Conservation (phyloP, 2,113 vertebrate genomes). For the Calidris pygmaea region DNA sequence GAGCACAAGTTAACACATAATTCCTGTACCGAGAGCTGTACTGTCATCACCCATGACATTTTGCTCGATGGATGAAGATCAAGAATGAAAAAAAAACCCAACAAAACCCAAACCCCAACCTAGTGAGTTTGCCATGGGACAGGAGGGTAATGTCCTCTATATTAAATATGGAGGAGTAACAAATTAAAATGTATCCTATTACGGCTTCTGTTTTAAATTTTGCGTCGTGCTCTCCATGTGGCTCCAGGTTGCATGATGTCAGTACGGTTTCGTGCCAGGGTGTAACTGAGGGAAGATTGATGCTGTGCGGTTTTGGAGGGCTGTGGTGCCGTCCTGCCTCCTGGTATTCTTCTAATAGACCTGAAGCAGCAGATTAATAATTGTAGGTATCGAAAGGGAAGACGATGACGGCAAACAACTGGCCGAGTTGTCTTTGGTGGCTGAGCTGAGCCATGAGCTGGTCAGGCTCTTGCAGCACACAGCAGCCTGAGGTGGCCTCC, state of each 20-base stretch:
- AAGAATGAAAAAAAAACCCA: neutral
- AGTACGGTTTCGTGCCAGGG: neutral
- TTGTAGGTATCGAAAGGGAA: neutral
- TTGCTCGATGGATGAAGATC: neutral
- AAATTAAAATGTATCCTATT: neutral
- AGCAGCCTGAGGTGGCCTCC: neutral
- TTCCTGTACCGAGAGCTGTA: neutral
- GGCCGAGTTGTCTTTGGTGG: neutral
- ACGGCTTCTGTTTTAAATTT: slow-evolving; percentile 16
- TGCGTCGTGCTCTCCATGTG: neutral
- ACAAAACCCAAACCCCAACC: neutral
- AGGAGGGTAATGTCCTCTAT: neutral
- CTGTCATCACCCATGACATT: neutral
- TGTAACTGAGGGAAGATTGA: neutral
- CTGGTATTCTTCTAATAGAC: neutral
- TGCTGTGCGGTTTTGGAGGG: neutral
- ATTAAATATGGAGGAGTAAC: neutral
- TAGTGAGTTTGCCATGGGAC: neutral
- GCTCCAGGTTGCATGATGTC: slow-evolving; percentile 19
- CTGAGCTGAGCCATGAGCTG: neutral
- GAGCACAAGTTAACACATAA: slow-evolving; percentile 63
- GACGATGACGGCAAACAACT: neutral
- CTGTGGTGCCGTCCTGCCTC: neutral
- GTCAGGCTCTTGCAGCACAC: neutral
- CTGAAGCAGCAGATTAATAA: neutral